Conservation (phyloP, 2,797 vertebrate genomes). For the Sebastes itinus region DNA sequence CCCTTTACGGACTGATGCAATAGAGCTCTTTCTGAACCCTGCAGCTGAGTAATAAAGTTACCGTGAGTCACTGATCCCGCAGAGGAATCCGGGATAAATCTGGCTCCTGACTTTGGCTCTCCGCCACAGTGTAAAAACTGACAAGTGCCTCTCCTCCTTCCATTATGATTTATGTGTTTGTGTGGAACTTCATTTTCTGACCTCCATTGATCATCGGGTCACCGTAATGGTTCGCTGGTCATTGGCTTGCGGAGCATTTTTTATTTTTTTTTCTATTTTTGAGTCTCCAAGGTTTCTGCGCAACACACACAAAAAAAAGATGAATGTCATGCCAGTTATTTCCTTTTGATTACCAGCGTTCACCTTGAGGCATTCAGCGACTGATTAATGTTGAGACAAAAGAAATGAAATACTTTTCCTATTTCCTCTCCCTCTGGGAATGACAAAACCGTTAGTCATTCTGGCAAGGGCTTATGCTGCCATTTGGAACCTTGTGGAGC, state of each 20-base stretch:
- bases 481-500: background rate
- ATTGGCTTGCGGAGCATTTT: background rate
- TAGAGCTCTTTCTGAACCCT: conserved; percentile 35
- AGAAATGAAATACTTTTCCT: conserved; percentile 52
- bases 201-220: conserved; percentile 47
- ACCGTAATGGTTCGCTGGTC: conserved; percentile 1
- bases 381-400: conserved; percentile 68
- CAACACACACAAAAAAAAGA: conserved; percentile 24
- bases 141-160: conserved; percentile 1
- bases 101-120: background rate
- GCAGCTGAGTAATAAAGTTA: conserved; percentile 40
- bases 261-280: background rate
- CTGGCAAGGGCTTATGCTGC: conserved; percentile 4
- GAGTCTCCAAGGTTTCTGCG: conserved; percentile 17
- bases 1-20: conserved; percentile 45
- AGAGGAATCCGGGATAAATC: conserved; percentile 38
- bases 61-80: conserved; percentile 46
- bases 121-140: background rate
- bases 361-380: conserved; percentile 54
- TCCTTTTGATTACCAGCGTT: conserved; percentile 61
- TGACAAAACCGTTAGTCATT: conserved; percentile 41
- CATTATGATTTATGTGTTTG: conserved; percentile 13
- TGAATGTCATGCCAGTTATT: conserved; percentile 37
- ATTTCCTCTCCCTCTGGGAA: conserved; percentile 30
- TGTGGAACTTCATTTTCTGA: conserved; percentile 29